Conservation (phyloP, 2,797 vertebrate genomes). For the Micrastur ruficollis region DNA sequence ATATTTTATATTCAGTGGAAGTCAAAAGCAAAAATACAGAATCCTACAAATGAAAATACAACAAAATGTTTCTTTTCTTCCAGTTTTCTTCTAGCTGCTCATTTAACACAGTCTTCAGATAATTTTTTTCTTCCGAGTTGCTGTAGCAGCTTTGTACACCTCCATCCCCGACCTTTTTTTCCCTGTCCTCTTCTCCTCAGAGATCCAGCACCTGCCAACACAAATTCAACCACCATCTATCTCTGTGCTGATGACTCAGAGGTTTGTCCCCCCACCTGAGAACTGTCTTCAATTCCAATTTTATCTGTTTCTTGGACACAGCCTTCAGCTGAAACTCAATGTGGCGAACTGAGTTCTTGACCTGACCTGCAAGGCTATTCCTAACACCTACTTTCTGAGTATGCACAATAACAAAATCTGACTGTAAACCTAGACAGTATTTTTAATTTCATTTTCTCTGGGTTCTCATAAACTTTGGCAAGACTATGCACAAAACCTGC, state of each 20-base stretch:
- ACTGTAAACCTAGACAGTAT: not conserved
- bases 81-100: not conserved
- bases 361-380: not conserved
- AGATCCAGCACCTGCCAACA: not conserved
- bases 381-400: not conserved
- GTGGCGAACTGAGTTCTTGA: not conserved
- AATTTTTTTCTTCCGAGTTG: not conserved
- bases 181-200: not conserved
- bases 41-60: not conserved
- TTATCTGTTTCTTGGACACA: slow-evolving; percentile 5
- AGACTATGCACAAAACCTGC: not conserved
- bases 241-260: slow-evolving; percentile 21
- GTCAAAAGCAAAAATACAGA: not conserved
- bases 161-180: not conserved
- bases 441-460: not conserved
- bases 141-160: not conserved
- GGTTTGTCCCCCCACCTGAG: not conserved
- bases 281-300: slow-evolving; percentile 10
- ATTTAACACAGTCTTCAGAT: not conserved
- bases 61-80: not conserved
- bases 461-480: not conserved
- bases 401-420: not conserved
- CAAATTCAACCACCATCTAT: not conserved
- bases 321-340: not conserved
- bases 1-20: not conserved